Base-by-base conservation (phyloP, 1,140 invertebrate genomes). In the Phymorhynchus buccinoides region DNA sequence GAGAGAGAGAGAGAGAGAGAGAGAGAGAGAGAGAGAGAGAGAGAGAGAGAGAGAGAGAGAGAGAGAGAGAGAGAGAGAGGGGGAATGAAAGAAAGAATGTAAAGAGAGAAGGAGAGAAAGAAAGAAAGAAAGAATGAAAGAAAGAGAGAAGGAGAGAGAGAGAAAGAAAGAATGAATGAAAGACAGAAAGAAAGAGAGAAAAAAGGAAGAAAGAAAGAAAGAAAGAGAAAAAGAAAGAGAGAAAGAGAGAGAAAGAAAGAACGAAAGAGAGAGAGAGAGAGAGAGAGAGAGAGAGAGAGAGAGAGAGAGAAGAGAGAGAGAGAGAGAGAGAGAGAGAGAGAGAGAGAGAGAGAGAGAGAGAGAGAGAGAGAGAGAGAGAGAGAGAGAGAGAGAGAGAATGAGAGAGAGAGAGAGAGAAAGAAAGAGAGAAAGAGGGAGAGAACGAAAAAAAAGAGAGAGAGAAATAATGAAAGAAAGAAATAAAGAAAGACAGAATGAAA, bases 341-440 rank as follows among this genome's bases (percentile, higher is more conserved):
- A n/a, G 12, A 41, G 73, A 39, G 35, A 27, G 1, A 77, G 30
- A 39, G 3, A 27, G 22, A 32, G 73, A 39, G 35, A 27, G 16
- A 77, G 30, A 39, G 7, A 3, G 22, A 77, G 73, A 16, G 35
- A 0, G 16, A 39, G 30, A 39, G 7, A 32, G 18, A 77, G 73
- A 39, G 35, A 27, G 22, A 4, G 30, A 39, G 35, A 3, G 22
- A 32, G 73, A 39, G 35, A 27, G 22, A 77, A 41, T n/a, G 30
- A 41, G 18, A 80, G 78, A 44, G 44, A 52, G 39, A 44, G 32
- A 16, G 44, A 80, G 41, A 80, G 48, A 22, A 80, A 44, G 42
- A 80, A 80, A 9, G 48, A 80, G 37, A 80, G 48, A 42, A 80
- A 41, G 78, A 80, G 48, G 41, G 48, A 52, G 42, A 44, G 32